Percentiles rank a stretch among this genome's conserved stretches.
Evolutionary conservation across 1,140 invertebrate species (phyloP).

Genomic region (Zophobas atratus): DNA sequence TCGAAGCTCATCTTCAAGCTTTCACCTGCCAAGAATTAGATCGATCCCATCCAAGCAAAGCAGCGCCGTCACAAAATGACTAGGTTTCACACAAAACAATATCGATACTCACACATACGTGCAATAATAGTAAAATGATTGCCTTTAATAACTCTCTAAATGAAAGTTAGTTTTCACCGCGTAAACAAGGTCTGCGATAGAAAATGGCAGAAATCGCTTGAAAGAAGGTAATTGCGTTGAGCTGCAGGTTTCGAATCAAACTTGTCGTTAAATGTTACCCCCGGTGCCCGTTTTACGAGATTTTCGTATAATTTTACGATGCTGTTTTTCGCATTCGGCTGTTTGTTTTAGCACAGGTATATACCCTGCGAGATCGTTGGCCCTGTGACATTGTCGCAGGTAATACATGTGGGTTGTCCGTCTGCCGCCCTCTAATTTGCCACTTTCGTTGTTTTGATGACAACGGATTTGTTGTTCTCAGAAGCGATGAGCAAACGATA

Average conservation of each 20-base stretch:
- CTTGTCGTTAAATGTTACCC: slow-evolving; percentile 1
- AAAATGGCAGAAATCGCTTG: slow-evolving; percentile 21
- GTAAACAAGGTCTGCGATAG: slow-evolving; percentile 45
- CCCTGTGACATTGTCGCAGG: slow-evolving; percentile 55
- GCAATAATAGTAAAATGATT: slow-evolving; percentile 47
- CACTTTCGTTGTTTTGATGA: slow-evolving; percentile 5
- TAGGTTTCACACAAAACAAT: slow-evolving; percentile 42
- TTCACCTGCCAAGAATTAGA: background rate
- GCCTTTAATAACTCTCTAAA: slow-evolving; percentile 47
- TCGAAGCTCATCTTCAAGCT: background rate
- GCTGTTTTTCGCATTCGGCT: slow-evolving; percentile 29
- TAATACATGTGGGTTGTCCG: slow-evolving; percentile 44
- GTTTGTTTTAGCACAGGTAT: slow-evolving; percentile 14
- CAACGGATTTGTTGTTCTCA: background rate
- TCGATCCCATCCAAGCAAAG: background rate
- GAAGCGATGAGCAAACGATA: background rate
- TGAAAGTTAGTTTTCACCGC: slow-evolving; percentile 48
- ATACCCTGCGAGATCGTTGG: slow-evolving; percentile 42
- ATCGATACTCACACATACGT: slow-evolving; percentile 34
- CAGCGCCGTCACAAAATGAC: background rate
- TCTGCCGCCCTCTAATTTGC: slow-evolving; percentile 41
- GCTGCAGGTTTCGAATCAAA: background rate
- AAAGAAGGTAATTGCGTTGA: slow-evolving; percentile 15
- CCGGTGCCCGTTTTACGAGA: slow-evolving; percentile 18
- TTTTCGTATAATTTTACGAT: slow-evolving; percentile 34